Evolutionary conservation across 2,888 invertebrate species (phyloP).

Genomic region (Venustoraphidia nigricollis): DNA sequence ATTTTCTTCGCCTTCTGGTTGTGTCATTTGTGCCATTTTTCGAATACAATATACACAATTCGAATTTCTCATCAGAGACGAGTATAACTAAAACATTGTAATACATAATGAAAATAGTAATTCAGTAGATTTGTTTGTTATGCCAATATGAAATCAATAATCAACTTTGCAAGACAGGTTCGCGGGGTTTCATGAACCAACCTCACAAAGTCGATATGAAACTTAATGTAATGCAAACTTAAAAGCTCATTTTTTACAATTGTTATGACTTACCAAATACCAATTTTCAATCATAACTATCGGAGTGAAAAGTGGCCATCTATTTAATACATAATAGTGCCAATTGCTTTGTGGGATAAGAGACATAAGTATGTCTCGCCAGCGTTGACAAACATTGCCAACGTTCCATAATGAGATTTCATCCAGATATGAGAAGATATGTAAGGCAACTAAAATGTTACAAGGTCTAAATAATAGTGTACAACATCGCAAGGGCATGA

Average conservation of each 20-base stretch:
- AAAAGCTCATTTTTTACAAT: not conserved
- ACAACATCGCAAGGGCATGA: too few relatives aligned
- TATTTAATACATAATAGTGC: slow-evolving; percentile 55
- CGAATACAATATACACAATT: slow-evolving; percentile 78
- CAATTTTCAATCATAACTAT: slow-evolving; percentile 56
- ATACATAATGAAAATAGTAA: not conserved
- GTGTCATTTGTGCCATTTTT: slow-evolving; percentile 64
- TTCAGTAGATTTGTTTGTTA: not conserved
- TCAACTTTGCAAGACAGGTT: too few relatives aligned
- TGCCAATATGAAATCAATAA: not conserved
- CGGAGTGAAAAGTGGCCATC: slow-evolving; percentile 81
- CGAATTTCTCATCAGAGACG: slow-evolving; percentile 55
- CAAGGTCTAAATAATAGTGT: slow-evolving; percentile 9
- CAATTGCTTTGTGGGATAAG: slow-evolving; percentile 67
- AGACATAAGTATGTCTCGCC: slow-evolving; percentile 66
- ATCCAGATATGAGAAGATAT: slow-evolving; percentile 79
- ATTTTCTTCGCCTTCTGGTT: slow-evolving; percentile 54
- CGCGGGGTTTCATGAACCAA: too few relatives aligned
- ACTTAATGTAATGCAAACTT: not conserved
- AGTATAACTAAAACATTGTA: slow-evolving; percentile 38
- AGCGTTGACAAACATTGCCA: slow-evolving; percentile 72
- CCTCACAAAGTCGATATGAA: not conserved
- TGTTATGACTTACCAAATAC: slow-evolving; percentile 42
- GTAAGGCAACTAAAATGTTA: slow-evolving; percentile 52
- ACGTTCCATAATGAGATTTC: slow-evolving; percentile 84